These are phyloP conservation scores for Pristionchus arcanus DNA, from an alignment of 2,888 invertebrate species.

Conservation along the genomic window DNA sequence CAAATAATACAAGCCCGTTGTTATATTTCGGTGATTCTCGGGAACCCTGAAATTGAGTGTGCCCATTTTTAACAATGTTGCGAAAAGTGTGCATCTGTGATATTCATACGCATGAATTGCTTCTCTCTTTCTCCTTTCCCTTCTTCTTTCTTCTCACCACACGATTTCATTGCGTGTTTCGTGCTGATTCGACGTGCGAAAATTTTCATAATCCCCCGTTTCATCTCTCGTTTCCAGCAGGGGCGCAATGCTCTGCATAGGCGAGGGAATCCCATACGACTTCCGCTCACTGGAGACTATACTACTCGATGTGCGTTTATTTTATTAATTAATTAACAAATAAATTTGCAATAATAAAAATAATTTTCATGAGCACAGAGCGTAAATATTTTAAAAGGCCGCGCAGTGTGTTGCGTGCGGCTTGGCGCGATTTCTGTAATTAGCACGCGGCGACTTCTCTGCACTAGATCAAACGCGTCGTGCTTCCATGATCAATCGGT, in stretches of 20 bases:
- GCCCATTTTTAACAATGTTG: neutral
- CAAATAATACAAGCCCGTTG: too few relatives aligned
- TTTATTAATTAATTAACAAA: neutral
- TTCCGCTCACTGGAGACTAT: neutral
- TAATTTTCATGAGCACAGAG: neutral
- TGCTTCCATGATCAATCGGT: neutral
- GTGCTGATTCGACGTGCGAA: conserved; percentile 4
- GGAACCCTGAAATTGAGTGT: too few relatives aligned
- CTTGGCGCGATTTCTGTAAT: neutral
- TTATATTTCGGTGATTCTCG: too few relatives aligned
- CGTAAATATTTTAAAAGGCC: neutral
- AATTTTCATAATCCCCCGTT: conserved; percentile 28
- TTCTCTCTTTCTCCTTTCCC: neutral
- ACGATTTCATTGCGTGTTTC: neutral
- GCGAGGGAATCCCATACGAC: conserved; percentile 4
- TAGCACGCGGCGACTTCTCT: neutral
- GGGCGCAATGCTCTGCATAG: conserved; percentile 21
- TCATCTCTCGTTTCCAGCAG: conserved; percentile 7
- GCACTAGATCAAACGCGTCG: neutral
- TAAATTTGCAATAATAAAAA: neutral
- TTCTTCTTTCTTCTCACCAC: neutral
- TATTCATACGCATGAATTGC: conserved; percentile 2
- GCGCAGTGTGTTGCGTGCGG: conserved; percentile 3
- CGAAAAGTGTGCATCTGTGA: neutral
- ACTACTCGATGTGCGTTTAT: conserved; percentile 1